phyloP scores from a whole-genome alignment of 2,888 invertebrate species.

The Liopterus haemorrhoidalis region DNA sequence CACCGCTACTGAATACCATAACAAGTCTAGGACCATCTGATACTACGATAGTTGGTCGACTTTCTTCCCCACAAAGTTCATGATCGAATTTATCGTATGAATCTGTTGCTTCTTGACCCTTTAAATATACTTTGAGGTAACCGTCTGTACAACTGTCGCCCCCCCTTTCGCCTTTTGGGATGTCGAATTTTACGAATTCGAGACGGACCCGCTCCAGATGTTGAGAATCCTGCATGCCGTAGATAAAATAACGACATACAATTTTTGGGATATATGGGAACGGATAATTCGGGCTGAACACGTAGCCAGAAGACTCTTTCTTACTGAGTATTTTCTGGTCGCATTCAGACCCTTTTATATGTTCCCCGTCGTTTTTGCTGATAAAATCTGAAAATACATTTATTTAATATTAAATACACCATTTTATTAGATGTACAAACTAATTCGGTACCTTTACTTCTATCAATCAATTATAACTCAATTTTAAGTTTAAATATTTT shows the following conservation, averaged over 20 bases:
- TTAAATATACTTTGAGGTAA: constrained; percentile 83
- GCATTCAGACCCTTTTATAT: constrained; percentile 96
- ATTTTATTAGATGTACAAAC: background rate
- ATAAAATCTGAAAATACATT: constrained; percentile 68
- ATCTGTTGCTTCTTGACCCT: constrained; percentile 87
- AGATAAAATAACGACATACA: constrained; percentile 96
- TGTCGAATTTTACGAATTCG: constrained; percentile 82
- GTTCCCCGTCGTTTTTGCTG: constrained; percentile 87
- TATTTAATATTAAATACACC: constrained; percentile 6
- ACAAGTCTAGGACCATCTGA: constrained; percentile 90
- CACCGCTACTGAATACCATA: constrained; percentile 92
- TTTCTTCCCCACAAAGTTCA: constrained; percentile 79
- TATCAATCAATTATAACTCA: too few species aligned
- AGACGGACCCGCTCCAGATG: constrained; percentile 90
- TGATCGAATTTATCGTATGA: constrained; percentile 91
- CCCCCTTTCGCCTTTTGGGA: constrained; percentile 77
- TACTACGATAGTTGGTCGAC: constrained; percentile 71
- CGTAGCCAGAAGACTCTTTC: constrained; percentile 85
- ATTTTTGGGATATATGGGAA: constrained; percentile 92
- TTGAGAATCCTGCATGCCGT: constrained; percentile 95
- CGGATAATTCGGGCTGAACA: constrained; percentile 95
- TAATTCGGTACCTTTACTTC: background rate
- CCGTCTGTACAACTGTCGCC: constrained; percentile 78
- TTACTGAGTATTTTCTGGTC: constrained; percentile 95
- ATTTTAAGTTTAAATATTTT: too few species aligned